Base-by-base conservation (phyloP, 2,888 invertebrate species). In the Sarcophaga variegata region DNA sequence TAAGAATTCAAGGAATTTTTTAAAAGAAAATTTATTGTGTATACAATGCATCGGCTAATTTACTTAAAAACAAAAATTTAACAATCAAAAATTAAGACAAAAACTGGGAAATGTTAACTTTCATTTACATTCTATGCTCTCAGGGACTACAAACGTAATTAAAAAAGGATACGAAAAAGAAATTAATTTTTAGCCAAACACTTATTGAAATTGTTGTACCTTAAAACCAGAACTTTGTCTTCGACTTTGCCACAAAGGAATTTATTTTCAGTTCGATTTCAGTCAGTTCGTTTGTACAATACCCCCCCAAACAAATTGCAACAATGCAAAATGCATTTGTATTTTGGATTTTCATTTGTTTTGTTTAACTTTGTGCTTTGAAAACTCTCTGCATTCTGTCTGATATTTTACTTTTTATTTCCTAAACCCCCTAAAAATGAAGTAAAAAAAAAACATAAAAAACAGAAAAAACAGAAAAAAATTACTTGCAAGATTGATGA, bases 401-500 rank as follows among this genome's bases (percentile, higher is more conserved):
- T 22, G 11, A 20, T 6, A 20, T 37, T 54, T 54, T 72, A 67
- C 49, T 37, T 47, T 60, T 60, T 78, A 66, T 25, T 75, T 70
- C 59, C 54, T 14, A 27, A 54, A 14, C 14, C 54, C 54, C 54
- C 14, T 17, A 14, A 14, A 49, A 11, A 11, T 14, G 12, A 49
- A 0, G 3, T 2, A 11, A 49, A 12, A 11, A 11, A 49, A 12
- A 11, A 49, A n/a, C 25, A 70, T 72, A 64, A 81, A 69, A 20
- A 10, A 62, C 4, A 4, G 62, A 37, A 82, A 72, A n/a, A n/a
- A n/a, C n/a, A n/a, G n/a, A n/a, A n/a, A 80, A 47, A 77, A 80
- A 63, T 60, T 67, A 80, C 80, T 77, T 80, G n/a, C 60, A 76
- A 82, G 79, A 86, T 86, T 86, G 83, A 86, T 83, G 77, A 83